Conservation (phyloP, 2,113 vertebrate species). For the Dermatemys mawii region DNA sequence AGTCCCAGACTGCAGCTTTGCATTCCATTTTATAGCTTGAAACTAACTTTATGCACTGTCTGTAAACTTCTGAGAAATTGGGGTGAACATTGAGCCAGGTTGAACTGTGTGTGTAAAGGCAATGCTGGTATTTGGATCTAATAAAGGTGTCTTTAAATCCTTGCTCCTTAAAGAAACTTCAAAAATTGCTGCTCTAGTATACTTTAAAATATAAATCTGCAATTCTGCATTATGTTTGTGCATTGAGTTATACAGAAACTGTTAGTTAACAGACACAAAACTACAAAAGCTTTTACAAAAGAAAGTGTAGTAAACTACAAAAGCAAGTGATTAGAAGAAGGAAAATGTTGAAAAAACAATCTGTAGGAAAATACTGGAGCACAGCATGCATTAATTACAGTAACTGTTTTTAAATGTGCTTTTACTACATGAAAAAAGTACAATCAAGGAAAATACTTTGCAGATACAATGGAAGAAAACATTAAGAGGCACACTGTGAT, state of each 20-base stretch:
- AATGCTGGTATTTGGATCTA: constrained; percentile 46
- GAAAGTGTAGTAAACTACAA: background rate
- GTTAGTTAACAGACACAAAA: background rate
- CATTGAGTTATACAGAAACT: background rate
- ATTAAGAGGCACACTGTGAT: background rate
- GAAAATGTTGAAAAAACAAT: background rate
- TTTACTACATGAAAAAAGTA: background rate
- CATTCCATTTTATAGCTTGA: constrained; percentile 38
- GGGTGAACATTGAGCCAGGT: constrained; percentile 28
- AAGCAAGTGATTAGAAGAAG: background rate
- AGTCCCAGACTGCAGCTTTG: background rate
- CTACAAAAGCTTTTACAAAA: background rate
- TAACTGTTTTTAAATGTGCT: background rate
- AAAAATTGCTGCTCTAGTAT: background rate
- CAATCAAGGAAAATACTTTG: background rate
- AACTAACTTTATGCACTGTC: constrained; percentile 38
- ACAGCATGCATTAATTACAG: constrained; percentile 16
- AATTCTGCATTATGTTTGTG: constrained; percentile 2
- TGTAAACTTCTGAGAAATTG: constrained; percentile 38
- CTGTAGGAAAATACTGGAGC: background rate
- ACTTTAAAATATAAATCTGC: background rate
- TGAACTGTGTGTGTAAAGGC: constrained; percentile 42
- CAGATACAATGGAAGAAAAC: background rate
- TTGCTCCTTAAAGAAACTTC: no score
- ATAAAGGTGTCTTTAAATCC: no score